Conservation (phyloP, 2,888 invertebrate genomes). For the Alcis repandata region DNA sequence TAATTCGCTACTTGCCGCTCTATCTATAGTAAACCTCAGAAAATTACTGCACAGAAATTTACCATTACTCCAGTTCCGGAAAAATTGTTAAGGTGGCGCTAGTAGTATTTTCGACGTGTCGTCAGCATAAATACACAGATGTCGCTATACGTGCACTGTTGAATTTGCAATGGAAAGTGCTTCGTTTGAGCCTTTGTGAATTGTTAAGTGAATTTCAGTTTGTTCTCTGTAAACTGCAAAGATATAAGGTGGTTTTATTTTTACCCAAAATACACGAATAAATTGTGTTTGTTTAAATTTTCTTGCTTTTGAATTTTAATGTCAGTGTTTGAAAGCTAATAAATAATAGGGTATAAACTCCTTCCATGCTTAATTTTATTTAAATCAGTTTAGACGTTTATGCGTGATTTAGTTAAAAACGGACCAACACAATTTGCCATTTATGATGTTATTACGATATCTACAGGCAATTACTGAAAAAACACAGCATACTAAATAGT, state of each 20-base stretch:
- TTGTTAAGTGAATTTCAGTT: conserved; percentile 26
- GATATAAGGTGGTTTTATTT: neutral
- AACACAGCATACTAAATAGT: too few species aligned
- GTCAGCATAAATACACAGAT: conserved; percentile 27
- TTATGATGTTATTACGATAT: too few species aligned
- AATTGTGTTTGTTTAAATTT: too few species aligned
- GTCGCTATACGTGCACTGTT: conserved; percentile 30
- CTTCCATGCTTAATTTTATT: too few species aligned
- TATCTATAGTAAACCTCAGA: conserved; percentile 36
- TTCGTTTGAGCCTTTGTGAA: conserved; percentile 36
- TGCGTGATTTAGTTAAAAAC: too few species aligned
- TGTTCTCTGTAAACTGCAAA: conserved; percentile 28
- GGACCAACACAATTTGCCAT: too few species aligned
- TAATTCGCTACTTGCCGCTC: conserved; percentile 28
- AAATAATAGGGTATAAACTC: too few species aligned
- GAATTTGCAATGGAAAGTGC: conserved; percentile 33
- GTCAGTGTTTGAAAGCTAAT: too few species aligned
- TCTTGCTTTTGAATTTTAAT: too few species aligned
- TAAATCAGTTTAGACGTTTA: too few species aligned
- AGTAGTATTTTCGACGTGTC: conserved; percentile 1
- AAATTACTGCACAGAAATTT: conserved; percentile 36
- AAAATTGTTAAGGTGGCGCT: conserved; percentile 35
- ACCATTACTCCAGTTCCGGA: conserved; percentile 29
- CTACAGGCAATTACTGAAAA: too few species aligned
- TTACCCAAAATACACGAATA: neutral